Conservation (phyloP, 2,797 vertebrate species). For the Adelosebastes latens region DNA sequence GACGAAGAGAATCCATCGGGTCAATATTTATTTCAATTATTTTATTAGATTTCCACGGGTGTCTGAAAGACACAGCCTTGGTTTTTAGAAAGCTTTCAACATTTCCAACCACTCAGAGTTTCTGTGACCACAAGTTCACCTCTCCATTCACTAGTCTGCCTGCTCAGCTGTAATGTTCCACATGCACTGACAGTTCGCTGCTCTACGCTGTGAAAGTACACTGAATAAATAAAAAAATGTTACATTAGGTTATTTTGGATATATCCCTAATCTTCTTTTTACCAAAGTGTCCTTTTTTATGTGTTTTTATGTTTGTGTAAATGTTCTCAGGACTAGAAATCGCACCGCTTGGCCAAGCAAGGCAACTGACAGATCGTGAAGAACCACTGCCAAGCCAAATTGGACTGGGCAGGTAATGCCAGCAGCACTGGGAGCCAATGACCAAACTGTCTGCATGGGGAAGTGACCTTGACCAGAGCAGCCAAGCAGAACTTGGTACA, state of each 20-base stretch:
- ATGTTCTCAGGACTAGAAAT: constrained; percentile 21
- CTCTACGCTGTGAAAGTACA: neutral
- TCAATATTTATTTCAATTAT: neutral
- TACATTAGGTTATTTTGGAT: neutral
- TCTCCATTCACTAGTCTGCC: constrained; percentile 14
- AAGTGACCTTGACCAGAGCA: constrained; percentile 60
- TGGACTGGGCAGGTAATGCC: constrained; percentile 56
- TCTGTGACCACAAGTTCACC: constrained; percentile 26
- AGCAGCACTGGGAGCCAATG: constrained; percentile 42
- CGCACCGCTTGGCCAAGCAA: constrained; percentile 12
- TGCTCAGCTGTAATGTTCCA: neutral
- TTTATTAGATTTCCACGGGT: neutral
- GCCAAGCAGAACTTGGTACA: constrained; percentile 50
- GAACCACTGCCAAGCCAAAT: constrained; percentile 47
- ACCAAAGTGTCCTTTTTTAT: neutral
- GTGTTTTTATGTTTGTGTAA: neutral
- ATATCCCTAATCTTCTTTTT: neutral
- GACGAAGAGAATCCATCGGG: neutral
- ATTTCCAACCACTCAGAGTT: constrained; percentile 17
- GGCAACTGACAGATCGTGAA: constrained; percentile 20
- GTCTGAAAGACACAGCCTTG: neutral
- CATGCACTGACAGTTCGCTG: neutral
- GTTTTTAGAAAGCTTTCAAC: constrained; percentile 23
- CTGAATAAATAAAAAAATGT: constrained; percentile 3
- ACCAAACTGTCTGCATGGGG: constrained; percentile 50